These are phyloP conservation scores for Mesorhabditis belari DNA, from an alignment of 2,888 invertebrate species.

Conservation along the genomic window DNA sequence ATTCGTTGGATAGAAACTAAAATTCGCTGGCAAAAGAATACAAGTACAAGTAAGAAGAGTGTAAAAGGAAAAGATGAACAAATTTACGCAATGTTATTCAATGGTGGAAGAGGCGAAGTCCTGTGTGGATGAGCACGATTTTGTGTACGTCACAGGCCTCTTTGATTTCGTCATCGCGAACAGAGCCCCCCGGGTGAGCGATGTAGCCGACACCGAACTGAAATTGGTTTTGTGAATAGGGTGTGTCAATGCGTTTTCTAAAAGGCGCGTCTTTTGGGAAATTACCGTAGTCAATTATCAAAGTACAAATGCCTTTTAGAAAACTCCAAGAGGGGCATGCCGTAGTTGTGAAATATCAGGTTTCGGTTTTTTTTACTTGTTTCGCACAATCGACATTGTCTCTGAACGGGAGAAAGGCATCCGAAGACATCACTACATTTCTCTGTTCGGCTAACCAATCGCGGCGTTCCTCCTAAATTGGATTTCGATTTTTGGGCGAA, in stretches of 20 bases:
- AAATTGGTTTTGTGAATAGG: conserved; percentile 38
- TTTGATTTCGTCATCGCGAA: conserved; percentile 81
- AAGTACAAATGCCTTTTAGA: no score
- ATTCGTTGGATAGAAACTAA: no score
- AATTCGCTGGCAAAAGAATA: background rate
- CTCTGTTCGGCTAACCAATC: conserved; percentile 60
- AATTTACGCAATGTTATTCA: conserved; percentile 4
- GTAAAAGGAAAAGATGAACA: background rate
- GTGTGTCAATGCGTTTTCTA: background rate
- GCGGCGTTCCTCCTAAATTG: conserved; percentile 52
- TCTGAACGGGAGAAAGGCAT: conserved; percentile 96
- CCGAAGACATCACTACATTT: conserved; percentile 78
- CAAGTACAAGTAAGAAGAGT: background rate
- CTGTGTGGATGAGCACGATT: conserved; percentile 80
- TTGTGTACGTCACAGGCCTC: conserved; percentile 84
- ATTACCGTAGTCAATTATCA: no score
- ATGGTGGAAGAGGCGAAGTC: conserved; percentile 78
- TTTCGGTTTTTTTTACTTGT: no score
- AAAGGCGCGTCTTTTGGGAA: no score
- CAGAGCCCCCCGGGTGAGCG: conserved; percentile 86
- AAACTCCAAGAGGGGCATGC: no score
- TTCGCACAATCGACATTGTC: conserved; percentile 75
- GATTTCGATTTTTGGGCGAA: no score
- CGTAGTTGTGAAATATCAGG: no score
- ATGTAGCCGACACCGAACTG: conserved; percentile 90